Evolutionary conservation across 23 tunicate species (phyloP), one percentile per base, ranked within the genome.

Genomic region (Diplosoma virens): DNA sequence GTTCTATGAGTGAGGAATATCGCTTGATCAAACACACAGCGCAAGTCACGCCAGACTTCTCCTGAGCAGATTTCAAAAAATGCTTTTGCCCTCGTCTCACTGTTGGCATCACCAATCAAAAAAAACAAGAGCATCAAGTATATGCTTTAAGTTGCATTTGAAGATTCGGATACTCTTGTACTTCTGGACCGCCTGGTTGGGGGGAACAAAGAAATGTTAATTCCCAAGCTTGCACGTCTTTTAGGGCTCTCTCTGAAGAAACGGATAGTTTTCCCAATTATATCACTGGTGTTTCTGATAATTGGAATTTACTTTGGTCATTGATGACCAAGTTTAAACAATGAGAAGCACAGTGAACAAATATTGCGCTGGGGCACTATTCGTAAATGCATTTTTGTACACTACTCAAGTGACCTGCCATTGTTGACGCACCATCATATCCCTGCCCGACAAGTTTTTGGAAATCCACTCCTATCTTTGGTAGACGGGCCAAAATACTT

Each of bases 151-250:
- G 9, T 63, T 29, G 36, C 11, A 3, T 30, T 63, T 69, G 24
- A 69, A 69, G 6, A 69, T 37, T 22, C 55, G 54, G 6, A 69
- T 69, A 29, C 75, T 36, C 55, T 41, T 69, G 75, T 69, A 69
- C n/a, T 65, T 65, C 71, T 65, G 41, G 70, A 63, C 35, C 70
- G 30, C 28, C 75, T 4, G 58, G 75, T 69, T 5, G 75, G 75
- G 16, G 58, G 36, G 75, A 34, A 69, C 58, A 69, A 69, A 17
- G 58, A 56, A 69, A 69, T 69, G 20, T 69, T 69, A 36, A 69
- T 20, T 69, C 58, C 75, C 20, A 69, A 36, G 22, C 75, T 34
- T 69, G 75, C 20, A 27, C 75, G 75, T 22, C 75, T 6, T 69
- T 69, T 34, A 20, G 75, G 75, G 54, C 75, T 36, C 22, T 69